These are phyloP conservation scores for Kuschelorhynchus macadamiae DNA, from an alignment of 2,888 invertebrate species.

Conservation along the genomic window DNA sequence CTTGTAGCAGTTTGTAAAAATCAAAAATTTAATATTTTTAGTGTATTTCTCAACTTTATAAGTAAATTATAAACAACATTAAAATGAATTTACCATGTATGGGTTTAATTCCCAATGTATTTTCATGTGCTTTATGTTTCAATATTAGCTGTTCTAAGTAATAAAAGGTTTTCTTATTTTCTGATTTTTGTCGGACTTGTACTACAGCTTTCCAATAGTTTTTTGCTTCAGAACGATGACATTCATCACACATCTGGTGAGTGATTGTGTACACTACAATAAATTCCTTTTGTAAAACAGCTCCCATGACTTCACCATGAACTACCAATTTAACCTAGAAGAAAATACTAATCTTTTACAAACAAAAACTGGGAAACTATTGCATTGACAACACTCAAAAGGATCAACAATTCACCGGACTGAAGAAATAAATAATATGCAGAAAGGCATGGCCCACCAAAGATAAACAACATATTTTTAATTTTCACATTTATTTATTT, in stretches of 20 bases:
- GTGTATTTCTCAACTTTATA: too few species aligned
- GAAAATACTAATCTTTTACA: not conserved
- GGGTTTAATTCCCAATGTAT: conserved; percentile 85
- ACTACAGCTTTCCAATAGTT: conserved; percentile 96
- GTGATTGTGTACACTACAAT: conserved; percentile 93
- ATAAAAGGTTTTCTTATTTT: conserved; percentile 97
- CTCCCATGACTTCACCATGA: conserved; percentile 94
- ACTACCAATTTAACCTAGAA: conserved; percentile 88
- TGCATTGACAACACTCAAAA: too few species aligned
- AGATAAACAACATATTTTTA: too few species aligned
- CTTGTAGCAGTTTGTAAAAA: too few species aligned
- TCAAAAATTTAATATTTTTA: too few species aligned
- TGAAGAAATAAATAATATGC: too few species aligned
- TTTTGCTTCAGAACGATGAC: conserved; percentile 96
- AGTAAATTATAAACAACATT: too few species aligned
- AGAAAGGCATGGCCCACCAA: too few species aligned
- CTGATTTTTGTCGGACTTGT: conserved; percentile 88
- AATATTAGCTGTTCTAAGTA: conserved; percentile 97
- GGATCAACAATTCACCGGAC: too few species aligned
- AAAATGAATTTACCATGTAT: conserved; percentile 60
- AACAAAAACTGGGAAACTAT: too few species aligned
- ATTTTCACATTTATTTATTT: too few species aligned
- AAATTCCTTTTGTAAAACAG: conserved; percentile 94
- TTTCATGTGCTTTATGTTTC: conserved; percentile 94
- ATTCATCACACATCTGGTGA: conserved; percentile 97